phyloP scores from a whole-genome alignment of 2,113 vertebrate species.

The Hemicordylus capensis region DNA sequence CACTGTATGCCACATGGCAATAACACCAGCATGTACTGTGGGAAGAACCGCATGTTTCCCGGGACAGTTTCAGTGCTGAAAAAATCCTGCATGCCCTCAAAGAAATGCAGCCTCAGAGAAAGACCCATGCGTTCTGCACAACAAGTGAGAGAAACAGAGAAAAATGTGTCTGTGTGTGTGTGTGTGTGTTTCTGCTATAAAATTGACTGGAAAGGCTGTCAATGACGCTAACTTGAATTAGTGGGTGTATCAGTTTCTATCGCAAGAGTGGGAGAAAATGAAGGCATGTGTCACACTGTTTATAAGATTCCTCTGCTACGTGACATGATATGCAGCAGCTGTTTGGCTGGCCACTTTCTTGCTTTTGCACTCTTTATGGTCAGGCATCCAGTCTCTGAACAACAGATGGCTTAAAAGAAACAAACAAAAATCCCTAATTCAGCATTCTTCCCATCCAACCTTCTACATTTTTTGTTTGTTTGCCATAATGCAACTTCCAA shows the following conservation, averaged over 20 bases:
- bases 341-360: conserved; percentile 45
- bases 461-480: background rate
- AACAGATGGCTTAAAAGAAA: background rate
- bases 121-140: background rate
- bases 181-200: conserved; percentile 12
- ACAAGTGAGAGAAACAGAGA: background rate
- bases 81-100: background rate
- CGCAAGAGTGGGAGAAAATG: conserved; percentile 16
- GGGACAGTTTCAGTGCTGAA: background rate
- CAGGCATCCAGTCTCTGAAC: background rate
- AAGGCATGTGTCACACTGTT: conserved; percentile 18
- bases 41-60: background rate
- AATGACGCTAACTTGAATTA: background rate
- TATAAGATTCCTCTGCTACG: background rate
- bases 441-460: background rate
- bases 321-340: conserved; percentile 52
- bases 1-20: background rate
- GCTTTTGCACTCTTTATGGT: background rate
- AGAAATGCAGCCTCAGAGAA: background rate
- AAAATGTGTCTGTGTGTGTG: background rate
- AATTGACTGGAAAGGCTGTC: background rate
- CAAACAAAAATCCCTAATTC: background rate
- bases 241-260: conserved; percentile 33
- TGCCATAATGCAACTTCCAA: background rate
- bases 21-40: background rate